Evolutionary conservation across 2,888 invertebrate genomes (phyloP).

Genomic region (Lepidocyrtoides sp.): DNA sequence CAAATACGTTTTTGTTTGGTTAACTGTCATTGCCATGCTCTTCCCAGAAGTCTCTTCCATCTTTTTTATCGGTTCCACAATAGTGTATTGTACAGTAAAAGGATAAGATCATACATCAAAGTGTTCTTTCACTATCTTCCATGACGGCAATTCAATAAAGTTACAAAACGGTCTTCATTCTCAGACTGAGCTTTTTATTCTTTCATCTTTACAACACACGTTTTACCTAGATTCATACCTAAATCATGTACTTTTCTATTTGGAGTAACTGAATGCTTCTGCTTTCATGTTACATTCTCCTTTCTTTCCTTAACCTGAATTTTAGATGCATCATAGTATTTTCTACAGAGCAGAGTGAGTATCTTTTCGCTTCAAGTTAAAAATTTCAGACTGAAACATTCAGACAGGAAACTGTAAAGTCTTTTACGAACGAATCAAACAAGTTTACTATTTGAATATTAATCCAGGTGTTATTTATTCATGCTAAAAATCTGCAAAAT

Average conservation of each 20-base stretch:
- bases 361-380: too few relatives aligned
- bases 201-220: not conserved
- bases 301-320: too few relatives aligned
- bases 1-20: not conserved
- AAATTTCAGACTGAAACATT: not conserved
- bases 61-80: not conserved
- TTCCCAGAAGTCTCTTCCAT: not conserved
- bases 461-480: not conserved
- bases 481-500: too few relatives aligned
- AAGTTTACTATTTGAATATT: not conserved
- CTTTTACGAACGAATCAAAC: not conserved
- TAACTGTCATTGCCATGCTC: not conserved
- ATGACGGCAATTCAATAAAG: constrained; percentile 43
- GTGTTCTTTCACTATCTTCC: constrained; percentile 18
- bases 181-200: not conserved
- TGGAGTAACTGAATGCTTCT: not conserved
- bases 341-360: too few relatives aligned
- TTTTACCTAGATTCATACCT: too few relatives aligned
- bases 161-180: not conserved
- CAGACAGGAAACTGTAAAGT: not conserved
- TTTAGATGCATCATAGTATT: too few relatives aligned
- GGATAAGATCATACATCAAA: constrained; percentile 32
- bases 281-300: not conserved
- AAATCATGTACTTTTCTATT: not conserved
- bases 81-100: constrained; percentile 1